Conservation (phyloP, 2,113 vertebrate genomes). For the Tragelaphus imberbis region DNA sequence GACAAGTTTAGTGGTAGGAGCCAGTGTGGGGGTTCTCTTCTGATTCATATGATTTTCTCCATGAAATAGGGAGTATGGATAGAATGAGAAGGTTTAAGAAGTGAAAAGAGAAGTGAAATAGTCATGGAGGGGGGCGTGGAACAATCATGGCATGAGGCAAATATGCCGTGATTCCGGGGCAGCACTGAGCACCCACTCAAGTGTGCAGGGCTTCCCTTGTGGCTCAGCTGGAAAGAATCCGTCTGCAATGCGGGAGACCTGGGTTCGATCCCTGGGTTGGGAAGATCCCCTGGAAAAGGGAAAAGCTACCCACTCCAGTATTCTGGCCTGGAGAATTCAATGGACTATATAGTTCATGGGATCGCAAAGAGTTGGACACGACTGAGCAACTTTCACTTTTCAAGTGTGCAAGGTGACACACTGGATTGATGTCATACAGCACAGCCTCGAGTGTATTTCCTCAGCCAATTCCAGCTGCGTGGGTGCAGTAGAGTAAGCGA, state of each 20-base stretch:
- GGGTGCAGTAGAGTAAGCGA: neutral
- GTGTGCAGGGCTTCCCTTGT: neutral
- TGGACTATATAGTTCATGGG: neutral
- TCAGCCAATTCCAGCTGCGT: neutral
- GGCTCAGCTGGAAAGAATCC: fast-evolving
- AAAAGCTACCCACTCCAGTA: neutral
- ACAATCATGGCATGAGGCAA: neutral
- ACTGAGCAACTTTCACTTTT: neutral
- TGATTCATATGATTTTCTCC: neutral
- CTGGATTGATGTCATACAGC: neutral
- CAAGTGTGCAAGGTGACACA: neutral
- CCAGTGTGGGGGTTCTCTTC: neutral
- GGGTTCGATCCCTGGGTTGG: neutral
- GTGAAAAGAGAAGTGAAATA: neutral
- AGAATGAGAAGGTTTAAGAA: neutral
- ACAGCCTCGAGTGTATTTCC: neutral
- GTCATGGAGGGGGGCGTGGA: fast-evolving
- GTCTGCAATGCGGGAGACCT: fast-evolving
- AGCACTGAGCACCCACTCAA: neutral
- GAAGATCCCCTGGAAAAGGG: neutral
- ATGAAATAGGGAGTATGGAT: neutral
- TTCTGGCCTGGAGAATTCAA: neutral
- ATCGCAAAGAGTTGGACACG: fast-evolving
- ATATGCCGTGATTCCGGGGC: neutral
- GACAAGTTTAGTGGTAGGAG: neutral